Conservation (phyloP, 2,888 invertebrate species). For the Phragmatobia fuliginosa region DNA sequence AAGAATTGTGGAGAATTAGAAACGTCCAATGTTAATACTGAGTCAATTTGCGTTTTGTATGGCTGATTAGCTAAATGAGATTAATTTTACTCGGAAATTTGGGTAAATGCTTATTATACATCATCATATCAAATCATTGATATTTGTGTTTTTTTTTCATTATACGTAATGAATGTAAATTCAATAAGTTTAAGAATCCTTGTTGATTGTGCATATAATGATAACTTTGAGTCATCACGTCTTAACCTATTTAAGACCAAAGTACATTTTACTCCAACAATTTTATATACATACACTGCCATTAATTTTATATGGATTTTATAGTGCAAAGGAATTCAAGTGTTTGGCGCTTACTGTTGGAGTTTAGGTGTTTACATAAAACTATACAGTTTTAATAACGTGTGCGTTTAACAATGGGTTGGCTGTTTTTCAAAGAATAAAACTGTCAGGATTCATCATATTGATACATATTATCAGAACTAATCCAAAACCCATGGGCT, state of each 20-base stretch:
- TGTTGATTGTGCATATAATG: conserved; percentile 23
- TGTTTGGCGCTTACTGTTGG: neutral
- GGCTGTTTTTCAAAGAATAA: neutral
- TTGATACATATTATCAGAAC: neutral
- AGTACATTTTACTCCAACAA: conserved; percentile 19
- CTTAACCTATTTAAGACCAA: conserved; percentile 6
- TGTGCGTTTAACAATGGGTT: too few species aligned
- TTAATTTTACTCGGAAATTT: conserved; percentile 10
- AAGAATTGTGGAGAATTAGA: conserved; percentile 69
- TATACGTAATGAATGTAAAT: conserved; percentile 29
- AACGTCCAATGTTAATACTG: conserved; percentile 48
- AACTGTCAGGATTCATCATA: neutral
- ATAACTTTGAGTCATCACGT: conserved; percentile 15
- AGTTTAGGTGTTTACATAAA: neutral
- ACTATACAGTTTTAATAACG: neutral
- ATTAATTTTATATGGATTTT: conserved; percentile 39
- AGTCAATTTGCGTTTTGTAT: conserved; percentile 50
- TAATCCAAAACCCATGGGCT: neutral
- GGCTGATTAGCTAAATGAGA: conserved; percentile 31
- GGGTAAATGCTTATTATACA: conserved; percentile 20
- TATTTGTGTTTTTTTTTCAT: conserved; percentile 20
- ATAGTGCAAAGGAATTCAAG: conserved; percentile 13
- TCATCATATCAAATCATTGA: conserved; percentile 10
- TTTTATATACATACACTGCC: conserved; percentile 46
- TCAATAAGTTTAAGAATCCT: conserved; percentile 26